A percentile compares a stretch with the other conserved stretches of the same genome.
These are phyloP conservation scores for Coelogynopora nodosa DNA, from an alignment of 2,888 invertebrate genomes.

Conservation along the genomic window DNA sequence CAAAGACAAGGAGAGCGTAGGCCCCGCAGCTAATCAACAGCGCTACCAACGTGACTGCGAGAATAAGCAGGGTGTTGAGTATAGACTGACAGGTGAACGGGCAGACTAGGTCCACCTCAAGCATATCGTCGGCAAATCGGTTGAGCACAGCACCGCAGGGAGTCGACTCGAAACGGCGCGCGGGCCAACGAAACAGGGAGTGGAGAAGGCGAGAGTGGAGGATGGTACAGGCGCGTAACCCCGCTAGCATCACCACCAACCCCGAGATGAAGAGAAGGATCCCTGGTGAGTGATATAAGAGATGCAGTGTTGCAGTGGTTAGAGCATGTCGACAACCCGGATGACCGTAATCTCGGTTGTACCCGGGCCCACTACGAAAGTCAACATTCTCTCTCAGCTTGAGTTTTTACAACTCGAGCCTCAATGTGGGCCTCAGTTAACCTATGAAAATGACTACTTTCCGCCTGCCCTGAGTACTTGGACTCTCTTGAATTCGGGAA, in stretches of 20 bases:
- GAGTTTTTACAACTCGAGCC: no score
- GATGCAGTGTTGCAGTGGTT: background rate
- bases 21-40: background rate
- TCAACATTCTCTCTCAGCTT: no score
- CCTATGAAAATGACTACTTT: no score
- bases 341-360: no score
- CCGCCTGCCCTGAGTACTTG: no score
- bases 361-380: no score
- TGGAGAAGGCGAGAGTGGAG: background rate
- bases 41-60: background rate
- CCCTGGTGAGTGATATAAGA: background rate
- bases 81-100: slow-evolving; percentile 14
- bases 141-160: slow-evolving; percentile 19
- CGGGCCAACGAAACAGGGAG: slow-evolving; percentile 33
- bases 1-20: background rate
- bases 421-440: no score
- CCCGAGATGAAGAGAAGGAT: background rate
- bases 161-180: background rate
- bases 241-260: background rate
- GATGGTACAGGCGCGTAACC: background rate
- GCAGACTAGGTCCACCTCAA: slow-evolving; percentile 8
- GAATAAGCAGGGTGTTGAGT: background rate
- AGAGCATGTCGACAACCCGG: no score
- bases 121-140: slow-evolving; percentile 11
- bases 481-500: no score